Evolutionary conservation across 2,113 vertebrate genomes (phyloP).

Genomic region (Lophura nycthemera): DNA sequence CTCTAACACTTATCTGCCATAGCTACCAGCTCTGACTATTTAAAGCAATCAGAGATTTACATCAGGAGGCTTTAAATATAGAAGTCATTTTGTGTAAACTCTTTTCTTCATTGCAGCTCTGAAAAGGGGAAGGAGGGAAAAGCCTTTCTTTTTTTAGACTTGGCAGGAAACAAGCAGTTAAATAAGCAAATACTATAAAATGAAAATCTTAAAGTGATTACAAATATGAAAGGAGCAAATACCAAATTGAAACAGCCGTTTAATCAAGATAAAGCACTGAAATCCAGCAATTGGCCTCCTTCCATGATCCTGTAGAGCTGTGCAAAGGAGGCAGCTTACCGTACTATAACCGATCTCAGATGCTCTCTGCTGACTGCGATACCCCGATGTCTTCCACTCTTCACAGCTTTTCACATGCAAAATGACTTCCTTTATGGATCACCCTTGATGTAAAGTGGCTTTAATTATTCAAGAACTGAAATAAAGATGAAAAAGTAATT

Average conservation of each 20-base stretch:
- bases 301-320: slow-evolving; percentile 17
- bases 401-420: neutral
- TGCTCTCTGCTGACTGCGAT: neutral
- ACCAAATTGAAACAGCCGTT: slow-evolving; percentile 33
- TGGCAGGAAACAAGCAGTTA: slow-evolving; percentile 62
- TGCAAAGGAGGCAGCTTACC: neutral
- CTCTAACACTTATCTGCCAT: neutral
- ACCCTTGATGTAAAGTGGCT: slow-evolving; percentile 30
- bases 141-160: slow-evolving; percentile 47
- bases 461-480: slow-evolving; percentile 66
- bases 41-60: neutral
- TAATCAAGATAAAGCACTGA: slow-evolving; percentile 50
- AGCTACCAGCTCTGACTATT: neutral
- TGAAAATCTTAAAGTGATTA: slow-evolving; percentile 58
- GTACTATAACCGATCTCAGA: neutral
- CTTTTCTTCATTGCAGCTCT: slow-evolving; percentile 10
- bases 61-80: slow-evolving; percentile 39
- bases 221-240: slow-evolving; percentile 36
- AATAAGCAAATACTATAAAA: slow-evolving; percentile 49
- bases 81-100: slow-evolving; percentile 48
- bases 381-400: neutral
- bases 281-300: slow-evolving; percentile 36
- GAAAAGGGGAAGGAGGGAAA: slow-evolving; percentile 34
- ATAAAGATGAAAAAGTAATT: slow-evolving; percentile 71
- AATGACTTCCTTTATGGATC: slow-evolving; percentile 53